A percentile compares a stretch with the other conserved stretches of the same genome.
phyloP scores from a whole-genome alignment of 2,888 invertebrate species.

The Oxyscelio sp. region DNA sequence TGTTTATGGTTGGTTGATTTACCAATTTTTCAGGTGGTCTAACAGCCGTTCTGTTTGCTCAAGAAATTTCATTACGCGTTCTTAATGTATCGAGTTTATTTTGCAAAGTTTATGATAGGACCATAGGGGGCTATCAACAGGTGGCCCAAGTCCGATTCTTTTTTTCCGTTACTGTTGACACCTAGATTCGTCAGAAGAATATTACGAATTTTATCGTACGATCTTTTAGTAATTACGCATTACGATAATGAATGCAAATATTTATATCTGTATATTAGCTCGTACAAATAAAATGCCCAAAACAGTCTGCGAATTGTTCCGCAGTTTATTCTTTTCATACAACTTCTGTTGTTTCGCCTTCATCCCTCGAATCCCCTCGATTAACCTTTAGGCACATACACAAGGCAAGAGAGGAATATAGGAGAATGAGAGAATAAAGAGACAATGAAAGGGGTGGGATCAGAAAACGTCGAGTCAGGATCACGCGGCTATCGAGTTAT shows the following conservation, averaged over 20 bases:
- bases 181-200: background rate
- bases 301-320: constrained; percentile 7
- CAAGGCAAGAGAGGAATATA: constrained; percentile 65
- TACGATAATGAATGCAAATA: background rate
- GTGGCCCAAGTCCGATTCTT: constrained; percentile 78
- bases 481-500: constrained; percentile 85
- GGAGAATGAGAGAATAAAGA: constrained; percentile 66
- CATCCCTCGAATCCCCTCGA: constrained; percentile 42
- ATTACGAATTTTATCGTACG: constrained; percentile 13
- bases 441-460: constrained; percentile 72
- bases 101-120: constrained; percentile 79
- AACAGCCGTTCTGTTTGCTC: background rate
- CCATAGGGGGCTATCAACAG: constrained; percentile 84
- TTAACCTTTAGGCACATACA: constrained; percentile 52
- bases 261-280: background rate
- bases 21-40: too few species aligned
- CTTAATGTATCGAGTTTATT: constrained; percentile 54
- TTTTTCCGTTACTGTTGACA: constrained; percentile 71
- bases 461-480: constrained; percentile 85
- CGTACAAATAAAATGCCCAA: constrained; percentile 4
- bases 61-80: background rate
- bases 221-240: background rate
- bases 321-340: constrained; percentile 42
- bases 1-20: background rate
- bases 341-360: constrained; percentile 42